Conservation (phyloP, 2,113 vertebrate genomes). For the Hippocampus comes region DNA sequence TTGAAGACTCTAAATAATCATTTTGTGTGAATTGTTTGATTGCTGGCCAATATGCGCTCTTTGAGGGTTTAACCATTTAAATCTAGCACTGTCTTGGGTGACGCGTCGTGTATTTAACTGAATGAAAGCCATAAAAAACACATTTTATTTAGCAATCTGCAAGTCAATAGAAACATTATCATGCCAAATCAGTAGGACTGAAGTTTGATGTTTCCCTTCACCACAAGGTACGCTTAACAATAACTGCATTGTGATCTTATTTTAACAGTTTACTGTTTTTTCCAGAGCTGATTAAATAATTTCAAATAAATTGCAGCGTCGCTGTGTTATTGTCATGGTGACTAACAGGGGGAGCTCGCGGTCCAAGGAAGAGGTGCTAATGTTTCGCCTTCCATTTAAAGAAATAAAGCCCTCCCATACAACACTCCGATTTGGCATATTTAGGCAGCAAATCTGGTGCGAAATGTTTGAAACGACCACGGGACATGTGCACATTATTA, state of each 20-base stretch:
- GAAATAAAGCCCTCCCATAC: slow-evolving; percentile 8
- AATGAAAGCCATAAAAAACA: background rate
- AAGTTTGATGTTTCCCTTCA: background rate
- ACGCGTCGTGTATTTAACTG: background rate
- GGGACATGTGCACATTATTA: background rate
- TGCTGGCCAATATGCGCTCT: background rate
- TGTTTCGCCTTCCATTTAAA: slow-evolving; percentile 37
- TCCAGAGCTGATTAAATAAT: background rate
- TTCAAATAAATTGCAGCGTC: background rate
- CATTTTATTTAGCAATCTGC: too few species aligned
- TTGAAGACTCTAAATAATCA: background rate
- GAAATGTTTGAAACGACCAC: background rate
- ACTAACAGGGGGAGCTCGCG: slow-evolving; percentile 55
- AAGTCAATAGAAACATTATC: background rate
- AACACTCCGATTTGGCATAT: background rate
- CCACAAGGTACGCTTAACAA: too few species aligned
- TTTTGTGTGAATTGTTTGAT: background rate
- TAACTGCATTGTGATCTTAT: background rate
- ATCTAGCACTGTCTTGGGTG: background rate
- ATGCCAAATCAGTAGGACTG: background rate
- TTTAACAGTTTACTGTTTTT: background rate
- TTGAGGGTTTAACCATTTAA: background rate
- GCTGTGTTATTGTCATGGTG: background rate
- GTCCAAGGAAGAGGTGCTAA: slow-evolving; percentile 25
- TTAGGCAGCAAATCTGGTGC: slow-evolving; percentile 9